Conservation (phyloP, 2,113 vertebrate species). For the Epinephelus lanceolatus region DNA sequence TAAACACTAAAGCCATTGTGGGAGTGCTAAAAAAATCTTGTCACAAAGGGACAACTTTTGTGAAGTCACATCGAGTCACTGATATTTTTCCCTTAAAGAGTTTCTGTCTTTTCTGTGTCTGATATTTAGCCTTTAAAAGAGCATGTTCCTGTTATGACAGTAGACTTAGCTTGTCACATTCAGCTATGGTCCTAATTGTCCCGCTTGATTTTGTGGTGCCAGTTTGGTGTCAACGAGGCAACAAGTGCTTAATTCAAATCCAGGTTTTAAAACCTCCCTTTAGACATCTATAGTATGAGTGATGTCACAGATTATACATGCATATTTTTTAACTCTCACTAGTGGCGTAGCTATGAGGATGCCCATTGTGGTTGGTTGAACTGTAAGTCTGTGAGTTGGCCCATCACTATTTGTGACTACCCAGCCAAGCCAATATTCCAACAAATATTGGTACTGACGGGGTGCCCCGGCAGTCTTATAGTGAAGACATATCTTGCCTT, state of each 20-base stretch:
- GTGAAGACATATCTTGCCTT: too few relatives aligned
- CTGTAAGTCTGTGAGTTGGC: too few relatives aligned
- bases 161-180: background rate
- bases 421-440: too few relatives aligned
- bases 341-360: background rate
- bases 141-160: background rate
- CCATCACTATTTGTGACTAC: too few relatives aligned
- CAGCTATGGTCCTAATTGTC: background rate
- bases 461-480: too few relatives aligned
- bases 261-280: background rate
- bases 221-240: background rate
- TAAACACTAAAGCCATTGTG: background rate
- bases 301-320: background rate
- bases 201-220: background rate
- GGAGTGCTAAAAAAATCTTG: background rate
- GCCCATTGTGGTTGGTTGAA: background rate
- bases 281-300: background rate
- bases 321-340: background rate
- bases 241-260: background rate
- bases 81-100: background rate
- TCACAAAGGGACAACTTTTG: too few relatives aligned
- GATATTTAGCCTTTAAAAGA: background rate
- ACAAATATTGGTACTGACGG: too few relatives aligned
- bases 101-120: background rate
- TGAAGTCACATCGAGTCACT: background rate